Base-by-base conservation (phyloP, 2,888 invertebrate genomes). In the Notocelia uddmanniana region DNA sequence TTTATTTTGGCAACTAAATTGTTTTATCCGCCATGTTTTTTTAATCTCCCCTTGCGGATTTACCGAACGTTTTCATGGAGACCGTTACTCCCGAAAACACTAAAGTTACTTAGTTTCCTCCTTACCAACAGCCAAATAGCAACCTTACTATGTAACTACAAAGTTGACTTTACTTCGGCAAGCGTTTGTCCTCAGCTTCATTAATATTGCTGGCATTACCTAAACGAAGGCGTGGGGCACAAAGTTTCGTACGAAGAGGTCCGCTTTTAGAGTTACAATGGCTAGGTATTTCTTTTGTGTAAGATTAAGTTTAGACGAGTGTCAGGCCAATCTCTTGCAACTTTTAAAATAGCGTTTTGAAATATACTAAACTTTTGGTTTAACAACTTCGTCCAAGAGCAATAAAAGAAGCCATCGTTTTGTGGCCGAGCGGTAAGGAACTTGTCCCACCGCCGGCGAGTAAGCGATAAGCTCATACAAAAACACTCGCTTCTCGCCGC, bases 171-270 rank as follows among this genome's bases (percentile, higher is more conserved):
- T 69, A 21, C 23, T n/a, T 31, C 31, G 62, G n/a, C 68, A 37
- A 21, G n/a, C 18, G 19, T 9, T 15, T 37, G 59, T 21, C 34
- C 34, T 62, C 45, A n/a, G 26, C 54, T 62, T 66, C 71, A 66
- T 66, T 71, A 66, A 71, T 59, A 71, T 66, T 71, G 45, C 41
- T 21, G 37, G 41, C 66, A 66, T 54, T 71, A 58, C 34, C 15
- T 55, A 34, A 63, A 21, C 18, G 50, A 41, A 58, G 59, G 41
- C 37, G 48, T 55, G 45, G 45, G 54, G 55, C 31, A 19, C 26
- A 26, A 70, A 70, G 57, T 64, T 70, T 54, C 52, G 10, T 52
- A 31, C 31, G 45, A 62, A 70, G 34, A 63, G 55, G 58, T 58
- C 37, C 19, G 13, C 70, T 64, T 52, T 52, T 15, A 34, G 23